Evolutionary conservation across 1,140 invertebrate genomes (phyloP), one percentile per base, ranked within the genome.

Genomic region (Phymastichus coffea): DNA sequence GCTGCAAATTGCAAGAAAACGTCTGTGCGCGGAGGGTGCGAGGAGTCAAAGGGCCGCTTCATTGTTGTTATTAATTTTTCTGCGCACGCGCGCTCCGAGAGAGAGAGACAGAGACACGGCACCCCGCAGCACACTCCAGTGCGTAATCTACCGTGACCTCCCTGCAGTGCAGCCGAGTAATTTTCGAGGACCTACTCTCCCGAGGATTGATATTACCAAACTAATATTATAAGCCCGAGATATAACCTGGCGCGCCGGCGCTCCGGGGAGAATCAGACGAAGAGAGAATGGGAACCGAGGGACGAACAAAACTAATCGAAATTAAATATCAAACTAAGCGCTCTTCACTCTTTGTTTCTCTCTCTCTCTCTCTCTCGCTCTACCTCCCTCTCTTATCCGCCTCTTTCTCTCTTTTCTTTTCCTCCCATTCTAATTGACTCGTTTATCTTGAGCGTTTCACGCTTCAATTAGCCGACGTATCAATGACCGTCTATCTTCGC

Each of bases 71-170:
- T 46, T 56, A 40, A 52, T 38, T 52, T 52, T 25, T 52, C 23
- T 52, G n/a, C n/a, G n/a, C n/a, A n/a, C n/a, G n/a, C n/a, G n/a
- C n/a, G n/a, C n/a, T n/a, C n/a, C n/a, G 28, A 52, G 15, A 19
- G 28, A 52, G n/a, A 22, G 33, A 56, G 44, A 48, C 30, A 20
- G 25, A 19, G 40, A 53, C 20, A 60, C 51, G 37, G n/a, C 41
- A 43, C 37, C 59, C 44, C 37, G 43, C 62, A 8, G 33, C 20
- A 22, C 30, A 14, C 12, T 53, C 22, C 19, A 7, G 12, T 25
- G 37, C 55, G 40, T 55, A 53, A 63, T 63, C 58, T 48, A 26
- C 25, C 47, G 28, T 52, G 38, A 52, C 53, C 57, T 47, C 15
- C 25, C 44, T 22, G 41, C 17, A 37, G 37, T 49, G 35, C 28